Evolutionary conservation across 2,113 vertebrate species (phyloP), one percentile per base, ranked within the genome.

Genomic region (Talpa occidentalis): DNA sequence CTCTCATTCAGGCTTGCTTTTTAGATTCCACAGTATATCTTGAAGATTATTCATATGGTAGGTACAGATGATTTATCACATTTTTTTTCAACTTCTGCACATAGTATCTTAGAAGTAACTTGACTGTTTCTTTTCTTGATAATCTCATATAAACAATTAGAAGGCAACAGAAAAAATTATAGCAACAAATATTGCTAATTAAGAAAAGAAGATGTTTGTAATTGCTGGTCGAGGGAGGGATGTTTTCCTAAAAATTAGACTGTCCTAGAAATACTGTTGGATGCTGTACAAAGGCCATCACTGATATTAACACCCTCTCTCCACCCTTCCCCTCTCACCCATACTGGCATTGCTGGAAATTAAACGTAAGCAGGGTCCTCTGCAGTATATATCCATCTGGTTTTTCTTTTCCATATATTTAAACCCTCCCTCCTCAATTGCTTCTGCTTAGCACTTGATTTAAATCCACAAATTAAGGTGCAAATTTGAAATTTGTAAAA

Each of bases 211-310:
- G 78, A 94, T 66, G 37, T 26, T 94, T 95, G 67, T 66, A 93
- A 21, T 94, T 88, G 49, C 72, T 95, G 74, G 30, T 40, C 87
- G 52, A 22, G 2, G 44, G 11, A 90, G 40, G 76, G 88, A 69
- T 90, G 22, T 93, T 95, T 93, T 95, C 30, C 52, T 95, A 93
- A 96, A 97, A 96, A 90, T 91, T 83, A 94, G 73, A 91, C 74
- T 84, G 47, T 70, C 56, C 83, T 95, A 79, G 84, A 94, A 95
- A 84, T 28, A 83, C 52, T 78, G 35, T 77, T 97, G 93, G 91
- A 76, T 10, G 5, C 32, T 88, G 78, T 95, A 95, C 85, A 95
- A 88, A 96, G 91, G 69, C 79, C 47, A 62, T 79, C 37, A 42
- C 59, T 86, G 77, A 54, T 52, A 44, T 83, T 82, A 91, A 93